Evolutionary conservation across 2,797 vertebrate genomes (phyloP), one percentile per base, ranked within the genome.

Genomic region (Lophius americanus): DNA sequence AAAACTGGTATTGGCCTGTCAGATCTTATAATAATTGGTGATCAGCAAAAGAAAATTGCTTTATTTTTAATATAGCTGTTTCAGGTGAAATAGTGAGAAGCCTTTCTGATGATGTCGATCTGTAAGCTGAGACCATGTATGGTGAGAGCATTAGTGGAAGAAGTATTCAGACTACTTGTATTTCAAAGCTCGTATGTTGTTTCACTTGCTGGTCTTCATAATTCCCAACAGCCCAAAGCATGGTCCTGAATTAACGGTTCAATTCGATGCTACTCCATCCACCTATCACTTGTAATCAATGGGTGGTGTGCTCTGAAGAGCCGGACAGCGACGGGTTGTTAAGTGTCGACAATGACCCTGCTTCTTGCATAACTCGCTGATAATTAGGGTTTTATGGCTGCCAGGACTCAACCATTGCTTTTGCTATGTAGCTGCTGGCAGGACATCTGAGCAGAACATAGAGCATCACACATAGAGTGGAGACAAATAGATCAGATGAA

Each of bases 311-410:
- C 37, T 50, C 36, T 48, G 39, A 64, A 32, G 12, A 51, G 59
- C 54, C 60, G 47, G 47, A 46, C 4, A 70, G 59, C 53, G 51
- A 46, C 23, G n/a, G 46, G 53, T 51, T 71, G 65, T 56, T 68
- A 49, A 63, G 51, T 42, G 51, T 14, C 80, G 78, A 84, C 70
- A 32, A 42, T 46, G 23, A 60, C 56, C 41, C 70, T 7, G 4
- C 47, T 63, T 57, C 57, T 76, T 79, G 59, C 68, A 49, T 78
- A 82, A 83, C 79, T 79, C 59, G 67, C 67, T 65, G 74, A 69
- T 85, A 78, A 88, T 88, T 83, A 76, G 66, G 12, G 14, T 70
- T 69, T 75, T 73, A 71, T 35, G 50, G 55, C 69, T 73, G 76
- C 81, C 79, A 77, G 79, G 62, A 68, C 47, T 41, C 43, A 70